Evolutionary conservation across 2,797 vertebrate genomes (phyloP).

Genomic region (Varecia variegata): DNA sequence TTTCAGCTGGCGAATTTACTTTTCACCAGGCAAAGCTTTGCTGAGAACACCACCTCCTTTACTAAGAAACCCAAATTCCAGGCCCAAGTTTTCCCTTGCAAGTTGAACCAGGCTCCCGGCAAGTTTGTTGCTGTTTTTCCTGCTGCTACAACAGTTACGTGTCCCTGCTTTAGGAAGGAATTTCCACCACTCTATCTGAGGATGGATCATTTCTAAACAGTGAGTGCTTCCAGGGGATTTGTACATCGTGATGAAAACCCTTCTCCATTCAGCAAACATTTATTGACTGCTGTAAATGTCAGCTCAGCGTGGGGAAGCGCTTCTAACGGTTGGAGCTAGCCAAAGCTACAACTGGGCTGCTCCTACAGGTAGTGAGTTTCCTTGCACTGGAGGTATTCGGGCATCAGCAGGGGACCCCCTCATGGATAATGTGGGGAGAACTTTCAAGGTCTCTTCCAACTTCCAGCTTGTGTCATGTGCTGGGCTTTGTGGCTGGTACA

Average conservation of each 20-base stretch:
- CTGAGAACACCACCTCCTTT: constrained; percentile 61
- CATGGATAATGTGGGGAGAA: neutral
- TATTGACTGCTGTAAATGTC: neutral
- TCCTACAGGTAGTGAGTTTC: neutral
- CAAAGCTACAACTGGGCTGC: neutral
- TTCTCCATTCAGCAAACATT: constrained; percentile 17
- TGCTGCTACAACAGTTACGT: constrained; percentile 53
- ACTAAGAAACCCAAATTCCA: constrained; percentile 57
- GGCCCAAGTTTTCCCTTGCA: constrained; percentile 60
- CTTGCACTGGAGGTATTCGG: neutral
- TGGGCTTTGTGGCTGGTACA: neutral
- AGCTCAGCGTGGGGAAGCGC: neutral
- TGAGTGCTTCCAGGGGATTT: constrained; percentile 50
- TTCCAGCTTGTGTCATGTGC: neutral
- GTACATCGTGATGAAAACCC: neutral
- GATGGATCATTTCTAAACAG: constrained; percentile 61
- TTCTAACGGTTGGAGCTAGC: neutral
- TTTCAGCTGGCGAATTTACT: constrained; percentile 64
- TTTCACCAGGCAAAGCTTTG: constrained; percentile 63
- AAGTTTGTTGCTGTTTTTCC: constrained; percentile 62
- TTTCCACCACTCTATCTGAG: neutral
- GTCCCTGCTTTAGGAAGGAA: constrained; percentile 1
- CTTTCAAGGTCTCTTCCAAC: neutral
- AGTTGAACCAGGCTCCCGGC: constrained; percentile 14
- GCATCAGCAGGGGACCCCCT: neutral